Conservation (phyloP, 2,113 vertebrate genomes). For the Thryonomys swinderianus region DNA sequence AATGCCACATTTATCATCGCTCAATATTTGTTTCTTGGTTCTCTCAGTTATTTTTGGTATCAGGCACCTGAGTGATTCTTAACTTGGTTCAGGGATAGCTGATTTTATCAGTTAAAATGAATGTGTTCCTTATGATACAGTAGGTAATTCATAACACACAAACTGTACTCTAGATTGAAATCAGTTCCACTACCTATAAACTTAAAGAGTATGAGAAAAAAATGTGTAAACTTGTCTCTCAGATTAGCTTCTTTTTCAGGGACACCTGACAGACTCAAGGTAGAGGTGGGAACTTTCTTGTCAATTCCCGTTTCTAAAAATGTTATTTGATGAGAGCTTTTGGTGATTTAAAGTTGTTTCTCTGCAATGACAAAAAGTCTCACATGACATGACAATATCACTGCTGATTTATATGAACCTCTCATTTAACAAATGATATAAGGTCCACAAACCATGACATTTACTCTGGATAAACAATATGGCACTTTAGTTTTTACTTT, state of each 20-base stretch:
- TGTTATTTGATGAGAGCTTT: conserved; percentile 53
- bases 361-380: conserved; percentile 31
- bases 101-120: conserved; percentile 44
- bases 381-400: not conserved
- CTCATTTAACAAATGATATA: not conserved
- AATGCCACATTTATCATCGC: not conserved
- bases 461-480: not conserved
- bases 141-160: conserved; percentile 18
- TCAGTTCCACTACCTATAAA: conserved; percentile 51
- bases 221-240: conserved; percentile 61
- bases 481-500: conserved; percentile 28
- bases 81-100: conserved; percentile 54
- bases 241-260: conserved; percentile 28
- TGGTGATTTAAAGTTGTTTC: conserved; percentile 41
- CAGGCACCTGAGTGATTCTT: conserved; percentile 63
- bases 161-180: conserved; percentile 47
- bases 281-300: conserved; percentile 9
- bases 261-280: not conserved
- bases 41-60: conserved; percentile 62
- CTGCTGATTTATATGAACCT: not conserved
- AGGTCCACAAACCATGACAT: not conserved
- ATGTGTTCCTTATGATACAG: conserved; percentile 41
- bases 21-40: conserved; percentile 36
- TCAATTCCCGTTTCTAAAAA: not conserved
- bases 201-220: conserved; percentile 46